A percentile compares a stretch with the other conserved stretches of the same genome.
phyloP scores from a whole-genome alignment of 2,797 vertebrate species.

The Enteromius radiatus region DNA sequence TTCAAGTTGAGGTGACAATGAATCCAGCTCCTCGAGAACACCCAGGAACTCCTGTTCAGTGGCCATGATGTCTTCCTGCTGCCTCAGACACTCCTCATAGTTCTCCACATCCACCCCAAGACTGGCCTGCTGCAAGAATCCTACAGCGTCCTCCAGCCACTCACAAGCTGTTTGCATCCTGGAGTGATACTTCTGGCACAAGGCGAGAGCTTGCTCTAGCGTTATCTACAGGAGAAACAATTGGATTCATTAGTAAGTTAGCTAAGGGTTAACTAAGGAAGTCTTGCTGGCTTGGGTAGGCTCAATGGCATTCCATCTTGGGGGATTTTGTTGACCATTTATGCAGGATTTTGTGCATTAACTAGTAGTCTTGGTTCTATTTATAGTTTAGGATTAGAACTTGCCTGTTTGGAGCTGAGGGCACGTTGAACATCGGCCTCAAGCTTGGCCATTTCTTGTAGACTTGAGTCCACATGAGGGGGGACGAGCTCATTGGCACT shows the following conservation, averaged over 20 bases:
- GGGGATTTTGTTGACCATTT: neutral
- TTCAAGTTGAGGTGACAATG: conserved; percentile 81
- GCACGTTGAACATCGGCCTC: conserved; percentile 88
- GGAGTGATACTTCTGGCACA: conserved; percentile 92
- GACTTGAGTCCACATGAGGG: conserved; percentile 83
- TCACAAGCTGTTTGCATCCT: conserved; percentile 87
- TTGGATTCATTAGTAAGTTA: conserved; percentile 10
- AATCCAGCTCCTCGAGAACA: conserved; percentile 83
- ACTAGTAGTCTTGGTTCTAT: neutral
- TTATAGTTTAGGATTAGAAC: conserved; percentile 46
- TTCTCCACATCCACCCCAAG: conserved; percentile 92
- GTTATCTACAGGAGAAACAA: conserved; percentile 76
- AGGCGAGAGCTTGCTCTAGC: conserved; percentile 83
- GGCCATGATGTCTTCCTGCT: conserved; percentile 87
- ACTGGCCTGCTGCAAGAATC: conserved; percentile 86
- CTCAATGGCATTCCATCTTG: neutral
- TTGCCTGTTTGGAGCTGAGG: conserved; percentile 86
- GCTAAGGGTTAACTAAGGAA: neutral
- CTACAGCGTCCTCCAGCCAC: conserved; percentile 95
- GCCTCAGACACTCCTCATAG: conserved; percentile 88
- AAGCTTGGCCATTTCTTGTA: conserved; percentile 88
- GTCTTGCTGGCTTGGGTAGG: neutral
- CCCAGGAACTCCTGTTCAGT: conserved; percentile 86
- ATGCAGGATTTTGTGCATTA: neutral
- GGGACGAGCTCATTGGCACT: conserved; percentile 92